Conservation (phyloP, 2,888 invertebrate genomes). For the Dorcus hopei region DNA sequence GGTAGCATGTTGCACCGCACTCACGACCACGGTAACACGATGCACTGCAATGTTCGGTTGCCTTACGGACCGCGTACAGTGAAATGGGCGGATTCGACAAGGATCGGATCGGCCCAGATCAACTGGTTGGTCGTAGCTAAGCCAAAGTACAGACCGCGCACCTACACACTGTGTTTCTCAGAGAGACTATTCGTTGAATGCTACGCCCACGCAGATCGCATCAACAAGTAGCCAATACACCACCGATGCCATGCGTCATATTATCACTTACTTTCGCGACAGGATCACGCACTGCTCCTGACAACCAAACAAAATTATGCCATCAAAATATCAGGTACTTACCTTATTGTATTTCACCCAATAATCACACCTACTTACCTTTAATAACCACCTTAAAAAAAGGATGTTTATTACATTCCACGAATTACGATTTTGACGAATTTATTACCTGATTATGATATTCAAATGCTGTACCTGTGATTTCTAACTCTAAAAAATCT, state of each 20-base stretch:
- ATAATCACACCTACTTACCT: too few species aligned
- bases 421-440: too few species aligned
- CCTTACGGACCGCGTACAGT: background rate
- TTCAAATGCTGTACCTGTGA: too few species aligned
- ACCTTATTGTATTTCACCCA: too few species aligned
- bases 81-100: constrained; percentile 40
- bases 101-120: constrained; percentile 34
- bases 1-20: constrained; percentile 64
- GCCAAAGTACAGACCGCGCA: constrained; percentile 38
- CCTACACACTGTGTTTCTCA: constrained; percentile 35
- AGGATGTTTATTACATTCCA: too few species aligned
- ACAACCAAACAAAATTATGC: background rate
- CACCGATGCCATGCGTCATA: constrained; percentile 36
- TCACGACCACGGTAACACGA: constrained; percentile 27
- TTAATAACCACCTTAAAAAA: too few species aligned
- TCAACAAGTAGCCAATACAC: constrained; percentile 53
- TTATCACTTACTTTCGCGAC: constrained; percentile 36
- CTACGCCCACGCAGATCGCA: constrained; percentile 43
- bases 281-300: constrained; percentile 15
- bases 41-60: constrained; percentile 17
- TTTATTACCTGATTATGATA: too few species aligned
- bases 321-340: constrained; percentile 1
- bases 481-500: too few species aligned
- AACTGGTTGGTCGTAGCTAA: constrained; percentile 48
- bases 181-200: constrained; percentile 43